Percentiles rank a stretch among this genome's conserved stretches.
Conservation (phyloP, 2,888 invertebrate species). For the Drymonia ruficornis region DNA sequence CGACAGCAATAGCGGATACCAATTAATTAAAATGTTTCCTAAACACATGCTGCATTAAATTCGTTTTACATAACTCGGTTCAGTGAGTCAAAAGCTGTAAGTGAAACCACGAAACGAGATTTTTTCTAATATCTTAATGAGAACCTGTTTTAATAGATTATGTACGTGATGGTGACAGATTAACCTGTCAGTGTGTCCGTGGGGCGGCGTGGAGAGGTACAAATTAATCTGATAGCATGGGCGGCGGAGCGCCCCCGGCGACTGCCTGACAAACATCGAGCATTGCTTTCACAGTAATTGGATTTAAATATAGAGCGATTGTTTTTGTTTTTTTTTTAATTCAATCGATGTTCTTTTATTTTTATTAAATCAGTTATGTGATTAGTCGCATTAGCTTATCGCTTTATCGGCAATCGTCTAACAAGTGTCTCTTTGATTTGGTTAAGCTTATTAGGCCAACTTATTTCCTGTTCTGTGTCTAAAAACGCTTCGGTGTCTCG, state of each 20-base stretch:
- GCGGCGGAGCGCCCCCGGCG: slow-evolving; percentile 28
- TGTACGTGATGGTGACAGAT: slow-evolving; percentile 31
- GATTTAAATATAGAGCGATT: slow-evolving; percentile 3
- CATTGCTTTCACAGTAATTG: slow-evolving; percentile 37
- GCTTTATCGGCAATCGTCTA: background rate
- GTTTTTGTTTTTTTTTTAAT: background rate
- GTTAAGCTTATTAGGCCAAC: too few species aligned
- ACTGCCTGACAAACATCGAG: slow-evolving; percentile 10
- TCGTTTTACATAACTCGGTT: slow-evolving; percentile 15
- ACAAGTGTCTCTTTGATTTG: too few species aligned
- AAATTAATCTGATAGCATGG: slow-evolving; percentile 23
- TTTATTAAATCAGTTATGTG: background rate
- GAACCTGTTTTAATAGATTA: slow-evolving; percentile 29
- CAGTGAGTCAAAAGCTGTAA: slow-evolving; percentile 11
- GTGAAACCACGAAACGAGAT: slow-evolving; percentile 28
- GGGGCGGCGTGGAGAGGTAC: slow-evolving; percentile 14
- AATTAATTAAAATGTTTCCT: slow-evolving; percentile 11
- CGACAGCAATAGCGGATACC: background rate
- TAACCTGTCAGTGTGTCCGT: slow-evolving; percentile 32
- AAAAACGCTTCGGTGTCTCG: too few species aligned
- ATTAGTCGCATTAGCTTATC: background rate
- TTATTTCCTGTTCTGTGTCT: too few species aligned
- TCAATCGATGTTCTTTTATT: background rate
- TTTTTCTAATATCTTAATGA: slow-evolving; percentile 23
- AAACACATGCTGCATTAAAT: slow-evolving; percentile 11